Evolutionary conservation across 2,888 invertebrate genomes (phyloP), one percentile per base, ranked within the genome.

Genomic region (Hydrotaea cyrtoneurina): DNA sequence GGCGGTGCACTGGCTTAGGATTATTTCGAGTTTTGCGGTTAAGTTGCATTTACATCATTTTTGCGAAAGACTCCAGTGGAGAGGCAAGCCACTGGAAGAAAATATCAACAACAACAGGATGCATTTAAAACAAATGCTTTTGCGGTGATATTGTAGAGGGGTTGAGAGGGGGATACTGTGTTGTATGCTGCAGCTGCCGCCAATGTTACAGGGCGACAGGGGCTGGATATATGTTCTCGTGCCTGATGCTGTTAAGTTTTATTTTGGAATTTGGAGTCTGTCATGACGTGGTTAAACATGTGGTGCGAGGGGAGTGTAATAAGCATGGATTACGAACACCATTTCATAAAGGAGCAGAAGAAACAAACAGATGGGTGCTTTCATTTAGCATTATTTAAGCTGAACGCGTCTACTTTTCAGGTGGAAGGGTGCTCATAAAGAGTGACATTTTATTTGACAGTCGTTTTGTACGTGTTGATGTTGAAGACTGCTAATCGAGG

Each of bases 1-100:
- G 36, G 4, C 26, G 59, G 31, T n/a, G 36, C 36, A 66, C 82
- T 74, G 69, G 76, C 73, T 79, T 59, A 82, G 77, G 73, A 77
- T 85, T 76, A 75, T 78, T 84, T 75, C 72, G 59, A 76, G 84
- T 79, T 66, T 43, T 82, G 85, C 81, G 85, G 85, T 85, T 85
- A 79, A 79, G 81, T 79, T 77, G 82, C 62, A 82, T 78, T 84
- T 78, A 79, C 78, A 81, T 50, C 76, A 73, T 80, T 80, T 73
- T 76, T 53, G 72, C 53, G 17, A 21, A 72, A 53, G 39, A 13
- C 17, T 23, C 15, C 46, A 31, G 31, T 31, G 7, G 31, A 43
- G 15, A 69, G 50, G 21, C 17, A 50, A 46, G 26, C 36, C 62
- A 62, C 11, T 62, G 31, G 26, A 11, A 55, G 39, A 11, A 73